Conservation (phyloP, 1,140 invertebrate genomes). For the Leptestheria dahalacensis region DNA sequence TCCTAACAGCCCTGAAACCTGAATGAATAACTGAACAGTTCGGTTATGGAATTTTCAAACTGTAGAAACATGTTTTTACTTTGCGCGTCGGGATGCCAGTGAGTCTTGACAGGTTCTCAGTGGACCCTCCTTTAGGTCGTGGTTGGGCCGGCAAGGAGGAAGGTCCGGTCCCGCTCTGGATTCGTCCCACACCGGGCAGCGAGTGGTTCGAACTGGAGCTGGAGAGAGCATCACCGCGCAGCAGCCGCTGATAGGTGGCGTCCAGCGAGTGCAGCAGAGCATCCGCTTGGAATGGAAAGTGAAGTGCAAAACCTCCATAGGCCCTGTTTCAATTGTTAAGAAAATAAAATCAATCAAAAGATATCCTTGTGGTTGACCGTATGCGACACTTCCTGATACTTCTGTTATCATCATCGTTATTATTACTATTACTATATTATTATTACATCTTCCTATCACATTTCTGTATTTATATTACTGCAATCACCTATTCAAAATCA, state of each 20-base stretch:
- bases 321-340: conserved; percentile 42
- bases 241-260: conserved; percentile 60
- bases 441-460: no score
- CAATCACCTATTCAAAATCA: no score
- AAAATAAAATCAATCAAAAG: neutral
- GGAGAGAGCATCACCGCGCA: conserved; percentile 42
- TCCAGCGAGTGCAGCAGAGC: conserved; percentile 67
- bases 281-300: conserved; percentile 83
- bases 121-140: conserved; percentile 13
- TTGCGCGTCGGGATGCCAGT: conserved; percentile 2
- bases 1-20: no score
- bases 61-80: neutral
- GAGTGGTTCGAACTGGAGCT: conserved; percentile 33
- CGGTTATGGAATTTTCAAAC: neutral
- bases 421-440: no score
- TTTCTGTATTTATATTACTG: no score
- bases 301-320: conserved; percentile 75
- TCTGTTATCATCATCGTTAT: no score
- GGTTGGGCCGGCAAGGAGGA: conserved; percentile 14
- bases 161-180: neutral
- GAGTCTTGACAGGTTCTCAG: conserved; percentile 12
- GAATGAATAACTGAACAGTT: neutral
- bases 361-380: neutral
- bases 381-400: no score
- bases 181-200: conserved; percentile 18